A percentile compares a stretch with the other conserved stretches of the same genome.
phyloP scores from a whole-genome alignment of 2,797 vertebrate genomes.

The Parauchenoglanis punctatus region DNA sequence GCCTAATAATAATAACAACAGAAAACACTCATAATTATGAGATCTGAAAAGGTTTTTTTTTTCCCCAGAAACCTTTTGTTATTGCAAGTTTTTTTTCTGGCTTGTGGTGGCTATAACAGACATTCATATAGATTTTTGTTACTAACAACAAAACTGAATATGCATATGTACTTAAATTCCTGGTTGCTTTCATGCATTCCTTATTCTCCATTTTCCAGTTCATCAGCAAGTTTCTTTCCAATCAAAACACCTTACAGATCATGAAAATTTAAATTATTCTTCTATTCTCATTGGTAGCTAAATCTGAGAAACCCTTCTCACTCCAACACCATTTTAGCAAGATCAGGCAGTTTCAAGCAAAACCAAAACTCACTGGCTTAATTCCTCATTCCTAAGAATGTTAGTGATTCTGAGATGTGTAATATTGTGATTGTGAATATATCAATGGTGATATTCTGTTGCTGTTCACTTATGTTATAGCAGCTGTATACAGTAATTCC shows the following conservation, averaged over 20 bases:
- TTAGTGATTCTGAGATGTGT: not conserved
- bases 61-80: not conserved
- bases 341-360: not conserved
- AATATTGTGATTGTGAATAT: not conserved
- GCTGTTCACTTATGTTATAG: not conserved
- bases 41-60: not conserved
- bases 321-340: not conserved
- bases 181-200: not conserved
- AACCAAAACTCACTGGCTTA: not conserved
- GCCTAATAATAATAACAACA: not conserved
- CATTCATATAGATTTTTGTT: not conserved
- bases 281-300: not conserved
- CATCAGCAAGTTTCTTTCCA: not conserved
- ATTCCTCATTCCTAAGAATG: not conserved
- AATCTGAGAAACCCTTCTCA: not conserved
- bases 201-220: not conserved
- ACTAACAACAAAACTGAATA: not conserved
- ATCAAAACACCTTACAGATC: not conserved
- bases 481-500: not conserved
- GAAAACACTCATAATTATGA: not conserved
- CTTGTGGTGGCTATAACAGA: not conserved
- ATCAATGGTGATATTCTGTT: not conserved
- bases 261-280: not conserved
- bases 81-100: not conserved
- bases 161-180: not conserved